phyloP scores from a whole-genome alignment of 2,888 invertebrate genomes.

The Zaprionus bogoriensis region DNA sequence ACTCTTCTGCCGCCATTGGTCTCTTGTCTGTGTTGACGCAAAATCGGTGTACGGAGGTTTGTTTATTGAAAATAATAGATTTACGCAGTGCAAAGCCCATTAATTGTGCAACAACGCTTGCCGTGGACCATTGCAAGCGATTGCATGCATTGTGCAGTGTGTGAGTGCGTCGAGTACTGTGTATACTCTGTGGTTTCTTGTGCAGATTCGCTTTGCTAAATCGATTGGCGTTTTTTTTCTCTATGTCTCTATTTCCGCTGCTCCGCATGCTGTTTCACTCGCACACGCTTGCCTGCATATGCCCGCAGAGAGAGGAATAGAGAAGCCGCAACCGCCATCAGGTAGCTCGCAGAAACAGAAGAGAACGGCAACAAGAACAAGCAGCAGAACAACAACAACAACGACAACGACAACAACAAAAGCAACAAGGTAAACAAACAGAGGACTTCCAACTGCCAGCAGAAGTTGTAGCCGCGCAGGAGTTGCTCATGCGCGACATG shows the following conservation, averaged over 20 bases:
- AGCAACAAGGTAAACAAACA: slow-evolving; percentile 58
- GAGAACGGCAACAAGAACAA: slow-evolving; percentile 14
- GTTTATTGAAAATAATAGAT: slow-evolving; percentile 27
- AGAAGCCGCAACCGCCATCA: slow-evolving; percentile 31
- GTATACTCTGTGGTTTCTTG: slow-evolving; percentile 22
- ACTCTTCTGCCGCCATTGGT: slow-evolving; percentile 67
- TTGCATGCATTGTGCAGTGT: slow-evolving; percentile 27
- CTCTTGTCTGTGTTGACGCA: slow-evolving; percentile 61
- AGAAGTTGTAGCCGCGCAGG: neutral
- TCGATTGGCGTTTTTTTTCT: slow-evolving; percentile 77
- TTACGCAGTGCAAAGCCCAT: slow-evolving; percentile 12
- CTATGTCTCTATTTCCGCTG: slow-evolving; percentile 68
- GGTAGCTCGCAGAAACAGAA: slow-evolving; percentile 31
- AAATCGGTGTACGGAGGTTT: slow-evolving; percentile 40
- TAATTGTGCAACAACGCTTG: slow-evolving; percentile 15
- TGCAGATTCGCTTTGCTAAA: slow-evolving; percentile 55
- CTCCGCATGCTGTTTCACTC: slow-evolving; percentile 45
- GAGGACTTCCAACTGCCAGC: slow-evolving; percentile 11
- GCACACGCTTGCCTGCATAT: slow-evolving; percentile 45
- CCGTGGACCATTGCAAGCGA: neutral
- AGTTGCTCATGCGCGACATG: slow-evolving; percentile 80
- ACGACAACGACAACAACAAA: slow-evolving; percentile 18
- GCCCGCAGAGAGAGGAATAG: slow-evolving; percentile 35
- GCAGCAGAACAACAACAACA: slow-evolving; percentile 9
- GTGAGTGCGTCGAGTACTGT: slow-evolving; percentile 19